These are phyloP conservation scores for Bombylius discolor DNA, from an alignment of 2,888 invertebrate species.

Conservation along the genomic window DNA sequence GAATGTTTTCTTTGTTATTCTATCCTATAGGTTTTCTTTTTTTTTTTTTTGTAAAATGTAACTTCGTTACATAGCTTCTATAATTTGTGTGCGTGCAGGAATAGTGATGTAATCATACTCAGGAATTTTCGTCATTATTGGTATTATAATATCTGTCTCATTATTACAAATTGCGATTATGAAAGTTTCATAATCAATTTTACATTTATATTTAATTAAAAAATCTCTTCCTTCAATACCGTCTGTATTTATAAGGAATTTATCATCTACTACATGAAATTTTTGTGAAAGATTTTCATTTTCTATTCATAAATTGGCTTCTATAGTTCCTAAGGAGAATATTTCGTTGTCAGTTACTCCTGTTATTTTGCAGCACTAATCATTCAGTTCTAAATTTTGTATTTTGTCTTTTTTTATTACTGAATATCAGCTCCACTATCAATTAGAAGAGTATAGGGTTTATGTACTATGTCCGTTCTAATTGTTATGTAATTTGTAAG, in stretches of 20 bases:
- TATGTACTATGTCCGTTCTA: too few relatives aligned
- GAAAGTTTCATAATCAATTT: constrained; percentile 4
- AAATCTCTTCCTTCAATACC: constrained; percentile 4
- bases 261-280: not conserved
- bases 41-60: too few relatives aligned
- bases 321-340: not conserved
- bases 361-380: not conserved
- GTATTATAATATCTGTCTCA: not conserved
- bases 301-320: not conserved
- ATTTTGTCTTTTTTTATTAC: not conserved
- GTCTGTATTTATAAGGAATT: constrained; percentile 3
- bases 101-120: not conserved
- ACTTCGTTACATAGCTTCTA: too few relatives aligned
- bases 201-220: not conserved
- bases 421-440: not conserved
- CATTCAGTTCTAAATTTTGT: not conserved
- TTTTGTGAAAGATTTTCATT: not conserved
- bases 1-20: too few relatives aligned
- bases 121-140: not conserved
- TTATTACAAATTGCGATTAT: not conserved
- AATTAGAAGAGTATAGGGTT: not conserved
- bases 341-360: not conserved
- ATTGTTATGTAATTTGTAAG: not conserved
- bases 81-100: constrained; percentile 1
- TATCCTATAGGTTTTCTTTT: too few relatives aligned